phyloP scores from a whole-genome alignment of 2,113 vertebrate species.

The Spheniscus mendiculus region DNA sequence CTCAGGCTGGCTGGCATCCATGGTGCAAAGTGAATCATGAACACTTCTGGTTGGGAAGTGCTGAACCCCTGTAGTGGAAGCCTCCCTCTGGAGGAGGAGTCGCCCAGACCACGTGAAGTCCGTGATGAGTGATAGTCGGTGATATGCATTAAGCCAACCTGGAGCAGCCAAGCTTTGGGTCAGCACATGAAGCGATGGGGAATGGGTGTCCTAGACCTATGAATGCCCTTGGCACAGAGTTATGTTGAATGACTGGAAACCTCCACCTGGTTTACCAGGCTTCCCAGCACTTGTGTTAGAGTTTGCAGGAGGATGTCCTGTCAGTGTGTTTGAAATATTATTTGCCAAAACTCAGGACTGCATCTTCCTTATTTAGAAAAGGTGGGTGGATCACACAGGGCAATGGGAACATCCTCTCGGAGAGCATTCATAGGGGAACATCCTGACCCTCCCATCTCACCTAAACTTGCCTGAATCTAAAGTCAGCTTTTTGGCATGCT shows the following conservation, averaged over 20 bases:
- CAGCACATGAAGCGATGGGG: neutral
- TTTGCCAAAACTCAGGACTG: neutral
- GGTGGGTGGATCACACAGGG: neutral
- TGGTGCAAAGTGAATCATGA: neutral
- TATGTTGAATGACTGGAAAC: neutral
- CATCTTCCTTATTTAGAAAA: neutral
- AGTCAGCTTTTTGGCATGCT: neutral
- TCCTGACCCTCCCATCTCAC: neutral
- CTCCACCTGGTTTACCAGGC: neutral
- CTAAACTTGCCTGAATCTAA: neutral
- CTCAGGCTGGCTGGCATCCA: neutral
- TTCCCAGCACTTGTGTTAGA: neutral
- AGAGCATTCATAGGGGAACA: neutral
- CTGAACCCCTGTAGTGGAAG: neutral
- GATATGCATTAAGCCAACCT: neutral
- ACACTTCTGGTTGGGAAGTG: neutral
- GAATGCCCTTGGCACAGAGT: neutral
- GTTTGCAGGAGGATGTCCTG: neutral
- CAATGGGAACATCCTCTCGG: neutral
- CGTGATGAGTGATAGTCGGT: fast-evolving
- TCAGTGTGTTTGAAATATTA: neutral
- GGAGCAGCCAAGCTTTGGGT: neutral
- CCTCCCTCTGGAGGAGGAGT: neutral
- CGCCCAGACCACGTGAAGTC: neutral
- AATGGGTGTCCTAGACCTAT: neutral